Evolutionary conservation across 2,888 invertebrate species (phyloP), one percentile per base, ranked within the genome.

Genomic region (Cheilosia impressa): DNA sequence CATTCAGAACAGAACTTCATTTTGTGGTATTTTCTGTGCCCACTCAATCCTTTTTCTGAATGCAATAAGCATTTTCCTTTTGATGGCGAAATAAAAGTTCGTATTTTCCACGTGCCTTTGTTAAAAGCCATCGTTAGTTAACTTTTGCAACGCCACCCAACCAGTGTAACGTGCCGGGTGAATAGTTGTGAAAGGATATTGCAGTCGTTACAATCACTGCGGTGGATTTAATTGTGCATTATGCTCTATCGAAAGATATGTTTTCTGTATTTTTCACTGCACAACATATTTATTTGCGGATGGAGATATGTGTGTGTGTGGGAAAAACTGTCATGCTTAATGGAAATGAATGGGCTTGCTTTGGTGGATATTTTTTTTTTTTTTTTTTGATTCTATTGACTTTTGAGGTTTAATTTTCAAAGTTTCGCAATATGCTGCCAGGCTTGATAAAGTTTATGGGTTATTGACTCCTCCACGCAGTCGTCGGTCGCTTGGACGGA

Each of bases 251-350:
- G 58, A 75, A 75, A 19, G 53, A 55, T 73, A 24, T 17, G n/a
- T 10, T 53, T 52, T 50, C 24, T 53, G 27, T 31, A 15, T 47
- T 22, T 17, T 24, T 38, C 31, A 63, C 38, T 68, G 66, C 62
- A 79, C 62, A 80, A 71, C 65, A 65, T 79, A 19, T 19, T 9
- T 38, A 38, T 38, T 38, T 38, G 38, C 27, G 27, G 27, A 27
- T 27, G 27, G 1, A 19, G 1, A 19, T 19, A 2, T 31, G 31
- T 31, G 9, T 31, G 31, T 52, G 52, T 22, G 52, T 47, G 66
- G 55, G 19, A 41, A 75, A 80, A 84, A 75, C 45, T 84, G 84
- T 80, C 84, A 76, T 80, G 80, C 75, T 80, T 71, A 77, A 83
- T 63, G 58, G 60, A 71, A 58, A 66, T 55, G 63, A 80, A 80